Conservation (phyloP, 1,140 invertebrate species). For the Drosophila tani region DNA sequence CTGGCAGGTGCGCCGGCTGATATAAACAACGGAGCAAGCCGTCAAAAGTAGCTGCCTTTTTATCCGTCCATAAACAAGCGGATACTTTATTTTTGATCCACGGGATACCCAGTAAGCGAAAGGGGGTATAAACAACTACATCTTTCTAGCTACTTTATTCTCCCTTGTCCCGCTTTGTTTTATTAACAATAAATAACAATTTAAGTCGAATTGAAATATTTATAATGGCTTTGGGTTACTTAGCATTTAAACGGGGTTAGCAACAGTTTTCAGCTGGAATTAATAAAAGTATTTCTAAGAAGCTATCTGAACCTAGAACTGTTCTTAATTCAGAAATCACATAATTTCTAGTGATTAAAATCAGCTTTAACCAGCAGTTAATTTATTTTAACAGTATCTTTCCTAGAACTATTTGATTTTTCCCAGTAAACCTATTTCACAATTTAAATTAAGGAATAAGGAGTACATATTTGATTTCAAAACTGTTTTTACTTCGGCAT, state of each 20-base stretch:
- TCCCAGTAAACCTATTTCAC: too few species aligned
- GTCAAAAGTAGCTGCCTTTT: constrained; percentile 36
- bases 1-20: constrained; percentile 50
- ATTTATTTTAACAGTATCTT: too few species aligned
- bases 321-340: too few species aligned
- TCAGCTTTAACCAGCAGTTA: too few species aligned
- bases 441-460: too few species aligned
- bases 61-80: constrained; percentile 32
- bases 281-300: background rate
- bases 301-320: too few species aligned
- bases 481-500: too few species aligned
- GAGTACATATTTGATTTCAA: too few species aligned
- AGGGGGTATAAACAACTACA: background rate
- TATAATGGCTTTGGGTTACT: background rate
- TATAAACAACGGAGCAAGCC: constrained; percentile 62
- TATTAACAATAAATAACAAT: constrained; percentile 12
- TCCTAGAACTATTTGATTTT: too few species aligned
- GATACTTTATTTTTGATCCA: constrained; percentile 35
- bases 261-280: too few species aligned
- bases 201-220: background rate
- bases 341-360: too few species aligned
- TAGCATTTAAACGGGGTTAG: background rate
- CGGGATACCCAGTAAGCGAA: constrained; percentile 21
- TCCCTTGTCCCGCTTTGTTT: background rate
- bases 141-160: background rate